Percentiles rank a stretch among this genome's conserved stretches.
These are phyloP conservation scores for Lasioglossum malachurum DNA, from an alignment of 2,888 invertebrate species.

Conservation along the genomic window DNA sequence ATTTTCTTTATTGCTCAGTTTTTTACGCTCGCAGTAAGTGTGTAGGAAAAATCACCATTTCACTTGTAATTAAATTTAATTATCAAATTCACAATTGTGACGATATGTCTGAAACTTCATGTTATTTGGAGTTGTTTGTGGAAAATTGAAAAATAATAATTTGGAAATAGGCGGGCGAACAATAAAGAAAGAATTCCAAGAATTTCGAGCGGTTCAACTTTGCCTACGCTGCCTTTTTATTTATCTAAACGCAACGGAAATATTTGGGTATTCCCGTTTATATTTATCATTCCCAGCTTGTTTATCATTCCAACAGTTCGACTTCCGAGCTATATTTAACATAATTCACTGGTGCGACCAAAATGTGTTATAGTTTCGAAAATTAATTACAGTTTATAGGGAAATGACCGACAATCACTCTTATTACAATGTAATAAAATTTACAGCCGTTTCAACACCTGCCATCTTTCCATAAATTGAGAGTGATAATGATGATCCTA, in stretches of 20 bases:
- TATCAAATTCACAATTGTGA: too few species aligned
- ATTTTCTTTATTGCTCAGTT: not conserved
- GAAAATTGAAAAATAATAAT: not conserved
- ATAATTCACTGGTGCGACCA: not conserved
- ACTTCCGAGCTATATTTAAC: conserved; percentile 4
- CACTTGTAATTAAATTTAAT: not conserved
- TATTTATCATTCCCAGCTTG: not conserved
- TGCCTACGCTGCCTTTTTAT: not conserved
- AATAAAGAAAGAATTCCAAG: not conserved
- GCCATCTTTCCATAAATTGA: not conserved
- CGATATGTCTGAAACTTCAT: not conserved
- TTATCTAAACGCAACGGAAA: not conserved
- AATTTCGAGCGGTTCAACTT: not conserved
- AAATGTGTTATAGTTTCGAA: not conserved
- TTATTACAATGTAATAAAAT: not conserved
- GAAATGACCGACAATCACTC: not conserved
- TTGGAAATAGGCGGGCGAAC: not conserved
- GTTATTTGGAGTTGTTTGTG: not conserved
- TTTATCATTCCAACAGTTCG: not conserved
- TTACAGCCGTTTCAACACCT: not conserved
- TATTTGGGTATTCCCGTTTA: not conserved
- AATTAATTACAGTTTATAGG: not conserved
- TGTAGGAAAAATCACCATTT: too few species aligned
- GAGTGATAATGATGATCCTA: not conserved
- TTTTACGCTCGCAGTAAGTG: not conserved